Percentiles rank a stretch among this genome's conserved stretches.
Evolutionary conservation across 2,797 vertebrate species (phyloP).

Genomic region (Alca torda): DNA sequence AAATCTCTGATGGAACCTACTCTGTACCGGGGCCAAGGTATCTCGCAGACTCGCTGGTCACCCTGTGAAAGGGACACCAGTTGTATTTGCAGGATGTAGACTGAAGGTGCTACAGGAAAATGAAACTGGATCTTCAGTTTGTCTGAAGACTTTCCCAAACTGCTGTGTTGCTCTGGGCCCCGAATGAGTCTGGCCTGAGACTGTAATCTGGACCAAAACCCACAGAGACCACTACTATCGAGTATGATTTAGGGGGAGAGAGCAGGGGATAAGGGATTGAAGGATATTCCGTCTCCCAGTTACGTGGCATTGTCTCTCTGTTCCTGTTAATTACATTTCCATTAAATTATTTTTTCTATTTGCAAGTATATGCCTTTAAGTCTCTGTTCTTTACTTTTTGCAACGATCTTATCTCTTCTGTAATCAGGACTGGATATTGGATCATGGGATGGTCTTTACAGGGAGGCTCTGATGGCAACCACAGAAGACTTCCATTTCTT

Average conservation of each 20-base stretch:
- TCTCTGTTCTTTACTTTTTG: background rate
- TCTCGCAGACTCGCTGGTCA: background rate
- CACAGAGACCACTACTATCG: accelerated
- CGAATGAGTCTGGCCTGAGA: background rate
- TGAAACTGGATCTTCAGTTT: background rate
- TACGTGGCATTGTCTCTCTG: background rate
- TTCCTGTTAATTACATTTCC: background rate
- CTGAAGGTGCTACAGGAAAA: background rate
- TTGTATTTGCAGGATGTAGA: background rate
- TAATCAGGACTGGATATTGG: background rate
- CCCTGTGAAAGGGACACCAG: background rate
- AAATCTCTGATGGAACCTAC: background rate
- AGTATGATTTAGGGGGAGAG: background rate
- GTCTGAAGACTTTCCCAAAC: background rate
- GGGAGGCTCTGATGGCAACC: background rate
- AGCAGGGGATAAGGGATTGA: background rate
- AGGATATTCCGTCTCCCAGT: background rate
- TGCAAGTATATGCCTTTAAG: background rate
- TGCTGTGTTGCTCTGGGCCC: background rate
- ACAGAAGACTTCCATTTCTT: background rate
- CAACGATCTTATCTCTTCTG: background rate
- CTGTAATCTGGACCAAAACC: background rate
- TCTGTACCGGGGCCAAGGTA: background rate
- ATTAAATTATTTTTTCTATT: background rate
- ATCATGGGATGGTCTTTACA: background rate